Percentiles rank a stretch among this genome's conserved stretches.
phyloP scores from a whole-genome alignment of 1,140 invertebrate genomes.

The Eulimnadia texana region DNA sequence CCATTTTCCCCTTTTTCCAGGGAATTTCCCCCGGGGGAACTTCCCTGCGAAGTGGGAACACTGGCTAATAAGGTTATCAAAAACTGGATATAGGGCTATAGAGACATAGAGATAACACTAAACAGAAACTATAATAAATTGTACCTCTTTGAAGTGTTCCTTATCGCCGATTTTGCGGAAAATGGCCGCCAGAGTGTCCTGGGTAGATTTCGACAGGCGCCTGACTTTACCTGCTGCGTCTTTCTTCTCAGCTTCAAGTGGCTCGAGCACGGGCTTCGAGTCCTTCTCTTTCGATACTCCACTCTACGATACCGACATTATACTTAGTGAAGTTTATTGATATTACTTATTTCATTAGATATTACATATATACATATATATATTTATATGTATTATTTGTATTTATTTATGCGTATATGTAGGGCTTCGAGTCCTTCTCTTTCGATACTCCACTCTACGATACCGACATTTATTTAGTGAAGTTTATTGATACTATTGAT shows the following conservation, averaged over 20 bases:
- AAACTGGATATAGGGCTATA: not conserved
- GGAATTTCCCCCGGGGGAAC: too few relatives aligned
- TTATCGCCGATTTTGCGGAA: conserved; percentile 84
- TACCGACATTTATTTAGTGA: too few relatives aligned
- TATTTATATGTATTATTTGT: too few relatives aligned
- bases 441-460: conserved; percentile 4
- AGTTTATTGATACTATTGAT: too few relatives aligned
- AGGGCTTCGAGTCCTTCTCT: conserved; percentile 26
- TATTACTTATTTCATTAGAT: too few relatives aligned
- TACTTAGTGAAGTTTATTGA: too few relatives aligned
- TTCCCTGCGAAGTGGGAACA: too few relatives aligned
- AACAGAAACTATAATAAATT: not conserved
- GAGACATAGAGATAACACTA: not conserved
- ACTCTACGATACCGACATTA: too few relatives aligned
- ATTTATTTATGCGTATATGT: too few relatives aligned
- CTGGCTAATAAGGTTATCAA: too few relatives aligned
- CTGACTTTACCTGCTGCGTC: conserved; percentile 21
- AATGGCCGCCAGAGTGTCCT: conserved; percentile 74
- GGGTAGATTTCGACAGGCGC: conserved; percentile 50
- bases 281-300: conserved; percentile 20
- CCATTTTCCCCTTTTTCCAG: too few relatives aligned
- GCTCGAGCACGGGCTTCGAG: conserved; percentile 25
- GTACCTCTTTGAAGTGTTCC: conserved; percentile 64
- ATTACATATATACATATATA: too few relatives aligned
- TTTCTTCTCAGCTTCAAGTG: conserved; percentile 1